These are phyloP conservation scores for Euphydryas editha DNA, from an alignment of 2,888 invertebrate genomes.

Conservation along the genomic window DNA sequence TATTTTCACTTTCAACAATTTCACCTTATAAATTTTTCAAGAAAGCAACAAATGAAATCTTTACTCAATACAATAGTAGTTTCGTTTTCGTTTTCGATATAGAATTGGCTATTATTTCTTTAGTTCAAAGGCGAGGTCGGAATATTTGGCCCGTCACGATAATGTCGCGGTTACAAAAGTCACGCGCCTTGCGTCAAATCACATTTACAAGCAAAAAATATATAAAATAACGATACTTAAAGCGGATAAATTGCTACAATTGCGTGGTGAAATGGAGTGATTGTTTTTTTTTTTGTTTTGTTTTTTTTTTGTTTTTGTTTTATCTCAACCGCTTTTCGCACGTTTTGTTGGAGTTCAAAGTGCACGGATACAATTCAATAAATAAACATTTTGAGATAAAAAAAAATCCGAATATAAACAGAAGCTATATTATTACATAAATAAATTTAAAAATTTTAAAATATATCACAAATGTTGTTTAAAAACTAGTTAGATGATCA, in stretches of 20 bases:
- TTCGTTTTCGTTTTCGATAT: constrained; percentile 44
- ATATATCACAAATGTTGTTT: background rate
- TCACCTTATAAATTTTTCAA: too few species aligned
- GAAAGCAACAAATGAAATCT: constrained; percentile 11
- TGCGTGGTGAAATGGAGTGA: constrained; percentile 18
- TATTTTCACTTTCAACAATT: background rate
- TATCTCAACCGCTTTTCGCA: background rate
- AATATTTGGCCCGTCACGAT: constrained; percentile 73
- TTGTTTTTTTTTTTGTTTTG: background rate
- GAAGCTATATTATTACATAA: too few species aligned
- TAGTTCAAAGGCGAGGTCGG: constrained; percentile 65
- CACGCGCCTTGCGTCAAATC: constrained; percentile 67
- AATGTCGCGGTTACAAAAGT: constrained; percentile 77
- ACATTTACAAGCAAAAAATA: constrained; percentile 66
- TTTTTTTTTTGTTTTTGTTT: background rate
- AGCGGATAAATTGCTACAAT: constrained; percentile 60
- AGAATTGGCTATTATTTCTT: constrained; percentile 37
- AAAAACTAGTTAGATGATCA: background rate
- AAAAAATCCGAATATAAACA: too few species aligned
- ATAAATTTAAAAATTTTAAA: too few species aligned
- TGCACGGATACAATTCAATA: constrained; percentile 2
- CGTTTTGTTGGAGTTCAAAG: background rate
- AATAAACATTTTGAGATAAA: background rate
- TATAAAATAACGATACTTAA: constrained; percentile 45
- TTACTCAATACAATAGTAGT: constrained; percentile 23